These are phyloP conservation scores for Eurypyga helias DNA, from an alignment of 2,113 vertebrate species.

Conservation along the genomic window DNA sequence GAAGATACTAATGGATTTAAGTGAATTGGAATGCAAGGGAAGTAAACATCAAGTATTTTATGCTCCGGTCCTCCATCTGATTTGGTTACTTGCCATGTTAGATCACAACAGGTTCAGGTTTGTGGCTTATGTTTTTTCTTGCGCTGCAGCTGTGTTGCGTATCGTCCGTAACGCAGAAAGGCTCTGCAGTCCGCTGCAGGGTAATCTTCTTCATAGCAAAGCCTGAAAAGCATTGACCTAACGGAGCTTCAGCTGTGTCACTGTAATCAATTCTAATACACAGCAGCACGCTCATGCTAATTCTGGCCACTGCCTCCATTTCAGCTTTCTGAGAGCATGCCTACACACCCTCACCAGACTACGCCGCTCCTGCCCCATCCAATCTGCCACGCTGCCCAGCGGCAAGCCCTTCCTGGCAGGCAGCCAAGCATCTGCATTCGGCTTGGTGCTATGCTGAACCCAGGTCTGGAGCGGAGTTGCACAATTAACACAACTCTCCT, in stretches of 20 bases:
- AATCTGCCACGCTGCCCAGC: not conserved
- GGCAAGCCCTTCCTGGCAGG: not conserved
- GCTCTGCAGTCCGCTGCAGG: not conserved
- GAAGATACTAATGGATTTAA: constrained; percentile 2
- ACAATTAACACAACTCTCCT: not conserved
- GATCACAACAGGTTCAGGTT: not conserved
- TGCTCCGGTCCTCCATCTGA: not conserved
- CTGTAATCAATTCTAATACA: not conserved
- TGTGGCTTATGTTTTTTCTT: not conserved
- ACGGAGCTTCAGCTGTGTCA: not conserved
- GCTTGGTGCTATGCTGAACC: not conserved
- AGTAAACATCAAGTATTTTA: not conserved
- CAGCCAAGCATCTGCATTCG: not conserved
- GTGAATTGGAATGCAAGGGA: not conserved
- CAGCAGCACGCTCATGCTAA: not conserved
- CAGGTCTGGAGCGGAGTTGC: not conserved
- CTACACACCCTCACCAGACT: not conserved
- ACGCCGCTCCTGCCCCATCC: not conserved
- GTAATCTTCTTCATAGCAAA: not conserved
- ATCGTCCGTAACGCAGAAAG: not conserved
- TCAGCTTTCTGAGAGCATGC: not conserved
- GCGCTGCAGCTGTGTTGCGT: not conserved
- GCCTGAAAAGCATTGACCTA: not conserved
- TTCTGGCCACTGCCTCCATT: not conserved
- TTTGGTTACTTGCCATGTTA: not conserved